A percentile compares a stretch with the other conserved stretches of the same genome.
phyloP scores from a whole-genome alignment of 2,113 vertebrate genomes.

The Ascaphus truei region DNA sequence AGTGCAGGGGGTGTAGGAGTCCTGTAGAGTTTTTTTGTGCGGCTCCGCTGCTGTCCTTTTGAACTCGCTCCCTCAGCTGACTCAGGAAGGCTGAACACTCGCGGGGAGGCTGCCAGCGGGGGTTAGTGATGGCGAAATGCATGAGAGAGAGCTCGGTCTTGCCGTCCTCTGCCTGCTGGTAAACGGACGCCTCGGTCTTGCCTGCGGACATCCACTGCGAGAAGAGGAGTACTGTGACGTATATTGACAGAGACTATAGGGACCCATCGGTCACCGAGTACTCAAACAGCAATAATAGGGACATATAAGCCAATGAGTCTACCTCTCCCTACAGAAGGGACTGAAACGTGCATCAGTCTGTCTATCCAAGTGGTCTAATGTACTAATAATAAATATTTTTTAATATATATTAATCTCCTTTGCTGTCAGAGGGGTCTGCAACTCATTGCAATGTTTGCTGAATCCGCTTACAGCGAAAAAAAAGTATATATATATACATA shows the following conservation, averaged over 20 bases:
- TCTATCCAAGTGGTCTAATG: too few relatives aligned
- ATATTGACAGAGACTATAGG: background rate
- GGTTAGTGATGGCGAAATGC: constrained; percentile 98
- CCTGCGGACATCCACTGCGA: constrained; percentile 90
- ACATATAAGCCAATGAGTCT: background rate
- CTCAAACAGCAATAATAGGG: background rate
- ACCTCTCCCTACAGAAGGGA: background rate
- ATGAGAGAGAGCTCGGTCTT: constrained; percentile 96
- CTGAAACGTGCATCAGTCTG: too few relatives aligned
- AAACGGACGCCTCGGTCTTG: constrained; percentile 93
- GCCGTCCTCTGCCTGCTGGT: constrained; percentile 95
- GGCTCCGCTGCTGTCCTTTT: constrained; percentile 74
- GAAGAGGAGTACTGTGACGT: constrained; percentile 8
- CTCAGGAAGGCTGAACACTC: constrained; percentile 95
- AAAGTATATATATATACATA: too few relatives aligned
- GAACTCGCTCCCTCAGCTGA: constrained; percentile 90
- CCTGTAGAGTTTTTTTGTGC: background rate
- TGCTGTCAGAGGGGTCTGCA: too few relatives aligned
- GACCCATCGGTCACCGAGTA: background rate
- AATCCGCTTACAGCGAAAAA: too few relatives aligned
- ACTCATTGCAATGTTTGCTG: too few relatives aligned
- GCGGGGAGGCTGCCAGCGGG: constrained; percentile 90
- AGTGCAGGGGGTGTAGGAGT: background rate
- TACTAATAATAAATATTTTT: too few relatives aligned
- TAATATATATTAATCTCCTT: too few relatives aligned